These are phyloP conservation scores for Mythimna ferrago DNA, from an alignment of 2,888 invertebrate genomes.

Conservation along the genomic window DNA sequence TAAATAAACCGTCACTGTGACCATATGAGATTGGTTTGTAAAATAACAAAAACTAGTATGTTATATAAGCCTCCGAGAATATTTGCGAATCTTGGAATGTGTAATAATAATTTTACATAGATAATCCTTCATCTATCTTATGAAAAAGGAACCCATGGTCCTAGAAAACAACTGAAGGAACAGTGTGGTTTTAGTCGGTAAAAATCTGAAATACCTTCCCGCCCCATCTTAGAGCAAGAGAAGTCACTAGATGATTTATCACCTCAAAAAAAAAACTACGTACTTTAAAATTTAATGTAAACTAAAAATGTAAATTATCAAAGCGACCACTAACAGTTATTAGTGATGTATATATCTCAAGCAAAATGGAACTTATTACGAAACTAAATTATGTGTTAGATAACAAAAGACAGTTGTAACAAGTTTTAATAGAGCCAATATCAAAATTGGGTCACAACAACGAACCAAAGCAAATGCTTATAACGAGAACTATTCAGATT, in stretches of 20 bases:
- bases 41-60: slow-evolving; percentile 3
- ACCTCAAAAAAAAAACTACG: too few relatives aligned
- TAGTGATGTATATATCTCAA: slow-evolving; percentile 12
- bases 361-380: slow-evolving; percentile 30
- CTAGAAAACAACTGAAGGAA: too few relatives aligned
- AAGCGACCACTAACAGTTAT: slow-evolving; percentile 5
- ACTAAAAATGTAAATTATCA: not conserved
- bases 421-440: slow-evolving; percentile 59
- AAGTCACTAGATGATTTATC: too few relatives aligned
- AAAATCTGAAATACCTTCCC: too few relatives aligned
- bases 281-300: not conserved
- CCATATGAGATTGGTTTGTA: not conserved
- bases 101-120: not conserved
- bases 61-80: not conserved
- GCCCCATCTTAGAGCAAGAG: too few relatives aligned
- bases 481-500: slow-evolving; percentile 67
- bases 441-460: slow-evolving; percentile 69
- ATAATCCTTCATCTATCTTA: not conserved
- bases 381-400: slow-evolving; percentile 42
- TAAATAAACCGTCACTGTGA: not conserved
- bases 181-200: too few relatives aligned
- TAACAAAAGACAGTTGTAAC: slow-evolving; percentile 52
- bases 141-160: too few relatives aligned
- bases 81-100: not conserved
- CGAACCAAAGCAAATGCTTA: slow-evolving; percentile 58